Conservation (phyloP, 1,140 invertebrate species). For the Trissolcus basalis region DNA sequence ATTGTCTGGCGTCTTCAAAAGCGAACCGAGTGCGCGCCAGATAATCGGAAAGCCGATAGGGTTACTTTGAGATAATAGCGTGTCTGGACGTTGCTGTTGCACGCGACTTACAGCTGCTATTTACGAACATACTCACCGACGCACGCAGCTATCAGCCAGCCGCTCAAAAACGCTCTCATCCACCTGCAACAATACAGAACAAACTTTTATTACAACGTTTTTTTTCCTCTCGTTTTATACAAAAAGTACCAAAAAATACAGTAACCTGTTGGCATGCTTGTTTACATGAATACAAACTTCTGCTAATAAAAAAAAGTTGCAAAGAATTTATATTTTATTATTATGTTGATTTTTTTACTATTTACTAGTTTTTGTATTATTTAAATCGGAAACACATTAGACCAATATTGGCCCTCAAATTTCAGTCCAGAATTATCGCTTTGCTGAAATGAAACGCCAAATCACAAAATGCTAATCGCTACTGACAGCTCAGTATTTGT, state of each 20-base stretch:
- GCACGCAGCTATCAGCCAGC: slow-evolving; percentile 63
- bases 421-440: too few relatives aligned
- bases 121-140: slow-evolving; percentile 64
- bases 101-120: slow-evolving; percentile 34
- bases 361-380: too few relatives aligned
- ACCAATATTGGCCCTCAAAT: too few relatives aligned
- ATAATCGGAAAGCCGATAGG: slow-evolving; percentile 41
- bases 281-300: too few relatives aligned
- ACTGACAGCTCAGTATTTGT: too few relatives aligned
- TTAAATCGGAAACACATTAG: too few relatives aligned
- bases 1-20: slow-evolving; percentile 43
- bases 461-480: too few relatives aligned
- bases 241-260: not conserved
- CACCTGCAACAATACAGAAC: slow-evolving; percentile 61
- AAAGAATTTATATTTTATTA: too few relatives aligned
- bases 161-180: slow-evolving; percentile 49
- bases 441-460: too few relatives aligned
- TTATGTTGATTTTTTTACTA: too few relatives aligned
- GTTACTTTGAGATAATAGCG: slow-evolving; percentile 43
- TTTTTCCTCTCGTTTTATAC: not conserved
- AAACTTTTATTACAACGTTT: not conserved
- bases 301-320: too few relatives aligned
- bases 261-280: too few relatives aligned
- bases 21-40: slow-evolving; percentile 32
- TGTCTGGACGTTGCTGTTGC: slow-evolving; percentile 22